Evolutionary conservation across 2,888 invertebrate genomes (phyloP).

Genomic region (Meteorus cinctellus): DNA sequence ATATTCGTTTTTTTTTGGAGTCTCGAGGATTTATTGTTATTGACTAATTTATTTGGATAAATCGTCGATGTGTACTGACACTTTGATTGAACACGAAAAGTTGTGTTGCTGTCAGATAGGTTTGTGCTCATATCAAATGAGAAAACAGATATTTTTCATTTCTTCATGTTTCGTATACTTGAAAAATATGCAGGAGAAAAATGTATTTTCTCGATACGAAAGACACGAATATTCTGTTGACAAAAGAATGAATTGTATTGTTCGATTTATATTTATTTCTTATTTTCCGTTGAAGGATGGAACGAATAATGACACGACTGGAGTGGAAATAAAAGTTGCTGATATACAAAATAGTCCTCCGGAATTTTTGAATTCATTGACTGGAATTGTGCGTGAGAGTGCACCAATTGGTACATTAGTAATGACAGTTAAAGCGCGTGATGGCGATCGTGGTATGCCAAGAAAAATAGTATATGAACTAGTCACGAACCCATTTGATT

Average conservation of each 20-base stretch:
- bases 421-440: constrained; percentile 86
- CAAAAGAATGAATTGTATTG: too few relatives aligned
- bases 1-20: not conserved
- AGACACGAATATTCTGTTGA: too few relatives aligned
- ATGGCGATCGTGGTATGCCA: constrained; percentile 89
- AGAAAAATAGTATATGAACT: constrained; percentile 86
- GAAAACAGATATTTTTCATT: too few relatives aligned
- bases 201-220: too few relatives aligned
- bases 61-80: too few relatives aligned
- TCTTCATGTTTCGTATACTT: not conserved
- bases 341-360: constrained; percentile 93
- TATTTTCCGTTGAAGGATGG: constrained; percentile 80
- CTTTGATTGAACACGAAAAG: too few relatives aligned
- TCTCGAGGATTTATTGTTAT: constrained; percentile 7
- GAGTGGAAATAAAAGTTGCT: constrained; percentile 85
- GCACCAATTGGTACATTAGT: constrained; percentile 88
- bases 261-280: constrained; percentile 11
- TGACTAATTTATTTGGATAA: not conserved
- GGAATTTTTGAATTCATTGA: constrained; percentile 85
- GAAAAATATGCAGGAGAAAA: too few relatives aligned
- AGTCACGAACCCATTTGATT: constrained; percentile 87
- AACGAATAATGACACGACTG: constrained; percentile 81
- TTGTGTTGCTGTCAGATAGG: too few relatives aligned
- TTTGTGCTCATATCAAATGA: too few relatives aligned
- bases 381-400: constrained; percentile 86